Percentiles rank a stretch among this genome's conserved stretches.
Conservation (phyloP, 2,113 vertebrate species). For the Chrysochloris asiatica region DNA sequence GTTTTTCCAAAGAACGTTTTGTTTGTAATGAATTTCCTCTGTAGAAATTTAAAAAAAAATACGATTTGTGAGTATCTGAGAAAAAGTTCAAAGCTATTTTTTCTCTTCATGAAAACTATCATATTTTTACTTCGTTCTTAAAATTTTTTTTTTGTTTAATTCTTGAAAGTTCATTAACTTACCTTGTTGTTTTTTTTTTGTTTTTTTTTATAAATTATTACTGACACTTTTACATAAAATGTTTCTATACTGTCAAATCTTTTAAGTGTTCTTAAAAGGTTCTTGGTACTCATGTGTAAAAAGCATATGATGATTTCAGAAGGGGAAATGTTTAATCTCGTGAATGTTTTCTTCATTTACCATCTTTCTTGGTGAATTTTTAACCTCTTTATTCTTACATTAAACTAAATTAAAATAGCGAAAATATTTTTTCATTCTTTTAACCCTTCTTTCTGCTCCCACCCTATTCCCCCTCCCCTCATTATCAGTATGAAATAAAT, state of each 20-base stretch:
- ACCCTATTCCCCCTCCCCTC: background rate
- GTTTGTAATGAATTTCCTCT: constrained; percentile 14
- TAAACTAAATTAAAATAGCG: background rate
- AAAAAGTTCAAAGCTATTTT: background rate
- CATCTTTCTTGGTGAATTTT: background rate
- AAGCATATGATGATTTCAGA: background rate
- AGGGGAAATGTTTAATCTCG: background rate
- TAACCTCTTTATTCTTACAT: background rate
- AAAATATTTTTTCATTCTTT: background rate
- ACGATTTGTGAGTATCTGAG: constrained; percentile 5
- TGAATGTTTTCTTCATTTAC: background rate
- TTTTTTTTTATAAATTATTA: background rate
- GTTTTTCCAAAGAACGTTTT: constrained; percentile 25
- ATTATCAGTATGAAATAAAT: background rate
- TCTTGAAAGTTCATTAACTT: constrained; percentile 38
- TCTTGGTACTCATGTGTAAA: background rate
- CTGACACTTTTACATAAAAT: constrained; percentile 18
- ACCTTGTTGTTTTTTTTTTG: background rate
- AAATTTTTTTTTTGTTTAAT: background rate
- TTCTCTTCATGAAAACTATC: background rate
- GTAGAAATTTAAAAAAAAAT: constrained; percentile 22
- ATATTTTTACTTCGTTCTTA: background rate
- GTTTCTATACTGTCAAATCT: background rate
- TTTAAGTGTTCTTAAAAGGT: constrained; percentile 31
- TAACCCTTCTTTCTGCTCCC: background rate